Evolutionary conservation across 2,888 invertebrate species (phyloP), one percentile per base, ranked within the genome.

Genomic region (Limenitis camilla): DNA sequence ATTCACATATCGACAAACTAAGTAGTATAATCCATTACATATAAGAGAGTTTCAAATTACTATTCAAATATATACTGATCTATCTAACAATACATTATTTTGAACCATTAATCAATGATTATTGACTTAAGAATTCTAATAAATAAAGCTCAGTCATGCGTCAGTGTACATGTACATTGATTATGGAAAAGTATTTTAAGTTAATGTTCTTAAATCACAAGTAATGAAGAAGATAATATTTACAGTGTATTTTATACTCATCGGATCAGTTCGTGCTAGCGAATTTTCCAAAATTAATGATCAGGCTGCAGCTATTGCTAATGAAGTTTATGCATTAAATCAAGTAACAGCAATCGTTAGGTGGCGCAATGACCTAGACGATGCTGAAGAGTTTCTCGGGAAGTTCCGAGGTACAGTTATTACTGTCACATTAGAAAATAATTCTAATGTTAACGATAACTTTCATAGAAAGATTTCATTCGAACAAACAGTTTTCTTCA

Each of bases 401-500:
- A 52, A 47, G 28, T 78, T 62, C 43, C 28, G 59, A 4, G 72
- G 76, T 1, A 53, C 66, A 10, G 64, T 74, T 1, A 49, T 68
- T 1, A 65, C 65, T 30, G 52, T 61, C 19, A 49, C 63, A 31
- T 42, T 71, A 47, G 52, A 38, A 28, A 40, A 47, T 8, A 50
- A 62, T 43, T 54, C 53, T 39, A 44, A 53, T 6, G 51, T 63
- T 6, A 61, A 66, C 19, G 27, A 53, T 29, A 31, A 43, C 8
- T 40, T 56, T 36, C 46, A 56, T 32, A 56, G 63, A 51, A 53
- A 55, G 3, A 50, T 63, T 35, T 57, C 59, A 28, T 74, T 62
- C 41, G 61, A 56, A 35, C 79, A 78, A 64, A 70, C 71, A 0
- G 59, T 81, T 10, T 62, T 75, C 19, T 73, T 81, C 39, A 69